Percentiles rank a stretch among this genome's conserved stretches.
Conservation (phyloP, 2,797 vertebrate genomes). For the Tiaroga cobitis region DNA sequence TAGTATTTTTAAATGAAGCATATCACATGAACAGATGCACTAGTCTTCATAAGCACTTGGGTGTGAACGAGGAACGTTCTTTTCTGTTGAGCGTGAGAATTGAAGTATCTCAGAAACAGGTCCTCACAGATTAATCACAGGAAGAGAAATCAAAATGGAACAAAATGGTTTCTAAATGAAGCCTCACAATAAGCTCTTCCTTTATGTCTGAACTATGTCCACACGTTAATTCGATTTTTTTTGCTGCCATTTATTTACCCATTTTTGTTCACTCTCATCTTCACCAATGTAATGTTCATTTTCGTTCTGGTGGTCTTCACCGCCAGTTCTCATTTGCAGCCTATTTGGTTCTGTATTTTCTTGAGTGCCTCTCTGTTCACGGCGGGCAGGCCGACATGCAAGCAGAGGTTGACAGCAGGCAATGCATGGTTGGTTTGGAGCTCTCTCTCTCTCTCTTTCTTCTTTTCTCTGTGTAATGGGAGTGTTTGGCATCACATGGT, state of each 20-base stretch:
- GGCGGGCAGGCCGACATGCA: not conserved
- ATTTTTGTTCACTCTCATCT: not conserved
- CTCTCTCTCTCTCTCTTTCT: not conserved
- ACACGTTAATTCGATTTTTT: not conserved
- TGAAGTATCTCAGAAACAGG: not conserved
- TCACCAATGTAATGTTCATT: constrained; percentile 21
- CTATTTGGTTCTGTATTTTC: constrained; percentile 37
- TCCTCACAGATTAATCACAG: not conserved
- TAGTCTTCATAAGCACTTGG: constrained; percentile 22
- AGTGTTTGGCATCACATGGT: constrained; percentile 42
- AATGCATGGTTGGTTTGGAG: constrained; percentile 38
- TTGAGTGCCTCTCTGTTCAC: constrained; percentile 18
- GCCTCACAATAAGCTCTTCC: not conserved
- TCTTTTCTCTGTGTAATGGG: not conserved
- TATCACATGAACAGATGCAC: constrained; percentile 7
- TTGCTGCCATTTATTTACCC: not conserved
- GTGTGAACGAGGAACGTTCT: not conserved
- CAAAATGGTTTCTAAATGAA: constrained; percentile 12
- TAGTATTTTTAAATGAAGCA: constrained; percentile 18
- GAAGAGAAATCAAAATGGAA: constrained; percentile 3
- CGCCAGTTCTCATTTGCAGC: constrained; percentile 37
- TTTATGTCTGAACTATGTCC: not conserved
- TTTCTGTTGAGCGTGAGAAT: not conserved
- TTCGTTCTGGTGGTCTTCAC: constrained; percentile 37
- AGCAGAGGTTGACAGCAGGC: constrained; percentile 31